Base-by-base conservation (phyloP, 2,888 invertebrate genomes). In the Arctia plantaginis region DNA sequence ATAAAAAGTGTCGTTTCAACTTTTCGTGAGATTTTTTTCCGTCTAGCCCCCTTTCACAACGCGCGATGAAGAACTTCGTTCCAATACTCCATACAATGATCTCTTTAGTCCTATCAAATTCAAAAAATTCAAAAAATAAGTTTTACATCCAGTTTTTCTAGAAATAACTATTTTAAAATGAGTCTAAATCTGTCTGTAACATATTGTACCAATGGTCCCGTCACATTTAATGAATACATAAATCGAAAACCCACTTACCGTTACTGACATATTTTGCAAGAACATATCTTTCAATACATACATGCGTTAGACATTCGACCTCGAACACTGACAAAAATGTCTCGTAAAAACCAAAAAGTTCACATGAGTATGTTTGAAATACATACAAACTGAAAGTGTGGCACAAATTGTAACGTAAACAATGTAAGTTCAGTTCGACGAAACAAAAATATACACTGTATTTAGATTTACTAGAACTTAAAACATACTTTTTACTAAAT, bases 271-370 rank as follows among this genome's bases (percentile, higher is more conserved):
- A 94, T 85, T 93, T 93, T 13, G 93, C 91, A 15, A 93, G 84
- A 20, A 96, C 91, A 81, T 94, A 95, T 88, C 96, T 90, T 84
- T 96, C 96, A 69, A 96, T 91, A 79, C 95, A 94, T 47, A 96
- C 88, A 73, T 95, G 91, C 1, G 96, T 93, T 30, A 96, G 86
- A 75, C 92, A 90, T 84, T 94, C 93, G 66, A 96, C 91, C 89
- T 96, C 96, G 75, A 93, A 92, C 18, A 94, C 91, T 64, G 93
- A 92, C 79, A 96, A 83, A 85, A 96, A 93, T 72, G 95, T 95
- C 76, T 95, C 94, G 78, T 94, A 83, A 80, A 95, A 96, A 39
- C 86, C 91, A 80, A 87, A 87, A 77, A 88, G 71, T 69, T 89
- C 81, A 84, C 96, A 96, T 73, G 91, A 89, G n/a, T 88, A 82